A percentile compares a stretch with the other conserved stretches of the same genome.
These are phyloP conservation scores for Acrocephalus kingi DNA, from an alignment of 2,113 vertebrate genomes.

Conservation along the genomic window DNA sequence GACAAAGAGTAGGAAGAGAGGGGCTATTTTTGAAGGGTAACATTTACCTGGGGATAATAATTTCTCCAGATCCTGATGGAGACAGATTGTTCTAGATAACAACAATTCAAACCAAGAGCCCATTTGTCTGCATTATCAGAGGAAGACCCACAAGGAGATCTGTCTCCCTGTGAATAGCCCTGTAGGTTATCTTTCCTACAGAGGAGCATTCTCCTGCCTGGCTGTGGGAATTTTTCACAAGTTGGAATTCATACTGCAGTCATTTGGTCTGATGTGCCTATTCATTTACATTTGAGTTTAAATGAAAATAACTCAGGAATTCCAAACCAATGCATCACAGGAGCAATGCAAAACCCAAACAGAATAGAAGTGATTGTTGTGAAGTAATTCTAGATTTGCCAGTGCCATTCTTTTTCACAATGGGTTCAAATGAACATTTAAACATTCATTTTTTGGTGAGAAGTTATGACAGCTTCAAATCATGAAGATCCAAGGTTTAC, in stretches of 20 bases:
- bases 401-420: not conserved
- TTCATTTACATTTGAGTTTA: slow-evolving; percentile 30
- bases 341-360: not conserved
- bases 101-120: not conserved
- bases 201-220: not conserved
- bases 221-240: not conserved
- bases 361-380: not conserved
- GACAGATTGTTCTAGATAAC: not conserved
- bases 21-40: not conserved
- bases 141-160: not conserved
- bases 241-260: not conserved
- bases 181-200: not conserved
- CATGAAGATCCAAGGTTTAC: not conserved
- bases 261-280: not conserved
- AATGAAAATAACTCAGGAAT: slow-evolving; percentile 16
- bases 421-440: not conserved
- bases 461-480: not conserved
- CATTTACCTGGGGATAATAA: not conserved
- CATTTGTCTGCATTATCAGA: not conserved
- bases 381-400: not conserved
- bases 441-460: not conserved
- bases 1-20: not conserved
- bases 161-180: not conserved
- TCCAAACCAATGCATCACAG: not conserved
- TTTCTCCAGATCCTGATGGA: not conserved